Base-by-base conservation (phyloP, 2,113 vertebrate species). In the Telmatochromis sp. region DNA sequence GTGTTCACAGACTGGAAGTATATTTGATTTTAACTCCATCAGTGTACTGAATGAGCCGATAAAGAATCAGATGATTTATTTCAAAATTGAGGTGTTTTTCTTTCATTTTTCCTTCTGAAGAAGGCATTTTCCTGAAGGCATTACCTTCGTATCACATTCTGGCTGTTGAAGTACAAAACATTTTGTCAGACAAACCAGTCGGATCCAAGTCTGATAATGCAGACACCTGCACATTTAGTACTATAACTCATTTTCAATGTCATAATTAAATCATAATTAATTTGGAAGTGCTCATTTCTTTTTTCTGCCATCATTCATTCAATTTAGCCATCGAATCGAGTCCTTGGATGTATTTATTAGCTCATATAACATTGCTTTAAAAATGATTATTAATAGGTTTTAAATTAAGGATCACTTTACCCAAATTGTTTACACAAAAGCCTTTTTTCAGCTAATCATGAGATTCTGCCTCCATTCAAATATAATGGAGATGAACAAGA, bases 1-100 rank as follows among this genome's bases (percentile, higher is more conserved):
- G 37, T 11, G 65, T 92, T 85, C 86, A 31, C 89, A 91, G 83
- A 82, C 89, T 51, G 80, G 81, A 86, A 78, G 65, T 75, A 40
- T 9, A 42, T 47, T 83, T 63, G 79, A 45, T 89, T 90, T 90
- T 33, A 82, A 85, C 86, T 89, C 80, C 75, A 17, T 82, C 57
- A 57, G 3, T 8, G 79, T 6, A 14, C 71, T 1, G 28, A 28
- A 81, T n/a, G n/a, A 75, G 53, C 23, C 3, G 13, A 68, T 54
- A 50, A 21, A n/a, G 15, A 84, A 71, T 71, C 6, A 13, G 31
- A 8, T 53, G 54, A 47, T 75, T 47, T 51, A 17, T 28, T 75
- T 68, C 7, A 50, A 8, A 75, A 55, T 5, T 15, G 12, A 42
- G 26, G 8, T 26, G 28, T 35, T 85, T 87, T 80, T 33, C 7